Evolutionary conservation across 1,140 invertebrate genomes (phyloP).

Genomic region (Drosophila novamexicana): DNA sequence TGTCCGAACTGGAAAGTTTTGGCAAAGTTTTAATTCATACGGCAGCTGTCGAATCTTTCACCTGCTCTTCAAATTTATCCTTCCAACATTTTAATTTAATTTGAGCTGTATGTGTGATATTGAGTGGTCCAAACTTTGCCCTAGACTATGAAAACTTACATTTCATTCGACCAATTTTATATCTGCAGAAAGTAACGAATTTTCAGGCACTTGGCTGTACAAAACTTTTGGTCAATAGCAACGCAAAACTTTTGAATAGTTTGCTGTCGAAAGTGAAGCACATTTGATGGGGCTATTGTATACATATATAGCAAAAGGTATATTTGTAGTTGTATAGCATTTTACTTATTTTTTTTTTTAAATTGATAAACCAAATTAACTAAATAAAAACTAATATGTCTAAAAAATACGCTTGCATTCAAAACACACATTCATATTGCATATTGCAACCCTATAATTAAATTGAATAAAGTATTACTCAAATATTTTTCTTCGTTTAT

Average conservation of each 20-base stretch:
- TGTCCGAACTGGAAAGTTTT: constrained; percentile 25
- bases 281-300: neutral
- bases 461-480: no score
- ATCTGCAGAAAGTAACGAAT: neutral
- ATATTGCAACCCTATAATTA: no score
- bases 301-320: neutral
- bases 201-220: neutral
- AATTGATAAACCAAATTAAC: no score
- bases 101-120: constrained; percentile 23
- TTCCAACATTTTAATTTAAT: constrained; percentile 52
- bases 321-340: no score
- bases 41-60: constrained; percentile 50
- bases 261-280: neutral
- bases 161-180: neutral
- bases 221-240: neutral
- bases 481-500: no score
- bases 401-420: no score
- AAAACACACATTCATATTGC: no score
- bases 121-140: constrained; percentile 4
- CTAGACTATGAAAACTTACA: neutral
- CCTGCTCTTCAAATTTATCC: constrained; percentile 30
- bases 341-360: no score
- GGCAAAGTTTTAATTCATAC: constrained; percentile 34
- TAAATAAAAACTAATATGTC: no score
- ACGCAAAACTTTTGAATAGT: neutral